These are phyloP conservation scores for Callipepla californica DNA, from an alignment of 2,113 vertebrate genomes.

Conservation along the genomic window DNA sequence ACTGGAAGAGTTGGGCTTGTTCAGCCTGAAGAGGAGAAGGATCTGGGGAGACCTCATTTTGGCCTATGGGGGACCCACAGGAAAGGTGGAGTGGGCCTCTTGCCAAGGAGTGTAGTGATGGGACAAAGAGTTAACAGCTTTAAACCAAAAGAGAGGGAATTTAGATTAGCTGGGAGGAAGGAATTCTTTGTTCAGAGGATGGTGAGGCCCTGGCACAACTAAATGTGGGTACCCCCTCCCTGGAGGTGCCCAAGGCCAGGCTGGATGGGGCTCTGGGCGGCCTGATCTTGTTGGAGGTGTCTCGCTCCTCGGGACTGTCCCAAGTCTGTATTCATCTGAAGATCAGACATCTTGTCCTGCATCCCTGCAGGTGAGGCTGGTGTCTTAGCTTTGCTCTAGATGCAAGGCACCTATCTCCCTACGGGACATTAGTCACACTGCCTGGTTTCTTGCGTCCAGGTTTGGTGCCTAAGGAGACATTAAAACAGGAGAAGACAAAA, in stretches of 20 bases:
- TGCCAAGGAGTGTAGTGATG: neutral
- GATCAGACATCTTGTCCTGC: neutral
- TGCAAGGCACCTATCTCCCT: neutral
- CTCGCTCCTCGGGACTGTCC: neutral
- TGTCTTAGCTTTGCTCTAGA: neutral
- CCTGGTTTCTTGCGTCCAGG: neutral
- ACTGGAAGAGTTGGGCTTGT: no score
- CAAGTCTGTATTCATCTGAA: neutral
- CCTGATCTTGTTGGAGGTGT: neutral
- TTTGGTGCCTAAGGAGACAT: neutral
- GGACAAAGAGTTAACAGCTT: neutral
- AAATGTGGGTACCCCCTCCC: neutral
- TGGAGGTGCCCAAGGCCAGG: neutral
- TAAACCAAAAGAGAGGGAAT: neutral
- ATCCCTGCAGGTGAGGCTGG: neutral
- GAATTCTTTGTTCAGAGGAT: neutral
- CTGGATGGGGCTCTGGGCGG: neutral
- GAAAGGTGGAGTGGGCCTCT: neutral
- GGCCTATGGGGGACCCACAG: no score
- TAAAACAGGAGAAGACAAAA: neutral
- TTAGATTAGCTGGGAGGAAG: neutral
- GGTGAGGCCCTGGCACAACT: neutral
- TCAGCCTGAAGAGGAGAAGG: neutral
- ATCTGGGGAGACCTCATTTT: neutral
- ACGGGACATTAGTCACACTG: accelerated